phyloP scores from a whole-genome alignment of 2,113 vertebrate species.

The Butorides virescens region DNA sequence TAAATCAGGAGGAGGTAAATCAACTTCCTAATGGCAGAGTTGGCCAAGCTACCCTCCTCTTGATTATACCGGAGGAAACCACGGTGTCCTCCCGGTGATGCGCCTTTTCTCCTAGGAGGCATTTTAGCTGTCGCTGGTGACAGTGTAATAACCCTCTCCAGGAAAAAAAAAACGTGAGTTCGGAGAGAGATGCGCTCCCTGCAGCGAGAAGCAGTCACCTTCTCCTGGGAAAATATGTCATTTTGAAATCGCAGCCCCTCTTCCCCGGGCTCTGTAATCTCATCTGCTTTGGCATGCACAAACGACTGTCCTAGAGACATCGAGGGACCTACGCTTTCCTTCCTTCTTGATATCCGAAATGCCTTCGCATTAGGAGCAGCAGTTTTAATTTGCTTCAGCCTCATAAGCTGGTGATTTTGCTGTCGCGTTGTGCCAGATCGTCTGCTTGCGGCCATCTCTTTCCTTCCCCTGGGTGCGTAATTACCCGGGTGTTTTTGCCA shows the following conservation, averaged over 20 bases:
- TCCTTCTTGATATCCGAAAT: background rate
- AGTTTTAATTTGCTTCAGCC: background rate
- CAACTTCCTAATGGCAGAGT: background rate
- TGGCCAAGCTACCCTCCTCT: background rate
- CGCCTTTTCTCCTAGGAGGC: background rate
- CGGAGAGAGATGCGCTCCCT: background rate
- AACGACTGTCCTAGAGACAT: background rate
- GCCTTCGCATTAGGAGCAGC: background rate
- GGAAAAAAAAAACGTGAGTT: background rate
- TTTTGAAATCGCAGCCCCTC: background rate
- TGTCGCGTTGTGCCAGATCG: accelerated
- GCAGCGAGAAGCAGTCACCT: background rate
- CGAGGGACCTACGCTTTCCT: background rate
- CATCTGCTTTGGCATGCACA: background rate
- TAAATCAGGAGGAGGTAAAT: background rate
- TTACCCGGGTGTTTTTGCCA: background rate
- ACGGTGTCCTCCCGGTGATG: background rate
- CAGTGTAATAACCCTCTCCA: background rate
- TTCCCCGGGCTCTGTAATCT: background rate
- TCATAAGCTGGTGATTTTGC: background rate
- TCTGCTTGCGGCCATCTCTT: background rate
- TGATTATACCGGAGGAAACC: background rate
- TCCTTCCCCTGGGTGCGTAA: background rate
- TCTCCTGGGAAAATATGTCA: background rate
- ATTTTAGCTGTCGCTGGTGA: background rate